Conservation (phyloP, 2,113 vertebrate species). For the Rhinoderma darwinii region DNA sequence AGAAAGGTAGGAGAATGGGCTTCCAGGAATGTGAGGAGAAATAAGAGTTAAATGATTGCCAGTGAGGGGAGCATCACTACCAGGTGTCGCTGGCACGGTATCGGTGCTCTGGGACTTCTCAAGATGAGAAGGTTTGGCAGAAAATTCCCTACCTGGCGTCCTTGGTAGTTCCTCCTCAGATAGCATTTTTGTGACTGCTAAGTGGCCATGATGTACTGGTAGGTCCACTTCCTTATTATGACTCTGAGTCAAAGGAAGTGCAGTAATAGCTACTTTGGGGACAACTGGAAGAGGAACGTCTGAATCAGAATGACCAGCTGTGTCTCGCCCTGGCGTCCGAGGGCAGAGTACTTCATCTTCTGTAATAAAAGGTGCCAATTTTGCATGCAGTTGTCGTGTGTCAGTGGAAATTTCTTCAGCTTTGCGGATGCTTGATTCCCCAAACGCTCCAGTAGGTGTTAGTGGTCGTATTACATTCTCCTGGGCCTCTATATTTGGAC, state of each 20-base stretch:
- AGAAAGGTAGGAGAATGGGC: conserved; percentile 93
- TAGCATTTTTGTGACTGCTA: conserved; percentile 72
- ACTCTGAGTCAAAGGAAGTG: conserved; percentile 76
- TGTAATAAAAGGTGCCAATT: conserved; percentile 35
- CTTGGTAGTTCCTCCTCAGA: conserved; percentile 89
- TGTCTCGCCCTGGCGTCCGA: conserved; percentile 73
- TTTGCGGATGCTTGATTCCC: conserved; percentile 66
- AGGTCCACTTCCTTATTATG: conserved; percentile 72
- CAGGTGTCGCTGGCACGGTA: conserved; percentile 85
- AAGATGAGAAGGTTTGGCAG: conserved; percentile 76
- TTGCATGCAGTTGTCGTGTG: conserved; percentile 67
- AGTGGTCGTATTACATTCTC: conserved; percentile 71
- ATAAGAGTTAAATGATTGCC: conserved; percentile 85
- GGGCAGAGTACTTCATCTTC: conserved; percentile 76
- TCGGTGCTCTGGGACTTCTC: conserved; percentile 91
- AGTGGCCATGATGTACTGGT: conserved; percentile 66
- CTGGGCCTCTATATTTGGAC: conserved; percentile 70
- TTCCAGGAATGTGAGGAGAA: conserved; percentile 90
- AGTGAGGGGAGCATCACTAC: conserved; percentile 85
- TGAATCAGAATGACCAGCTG: conserved; percentile 68
- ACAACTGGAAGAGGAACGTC: conserved; percentile 64
- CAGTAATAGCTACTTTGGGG: conserved; percentile 70
- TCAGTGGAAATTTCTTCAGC: conserved; percentile 73
- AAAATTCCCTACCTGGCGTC: conserved; percentile 88
- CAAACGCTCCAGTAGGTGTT: conserved; percentile 73